Evolutionary conservation across 2,113 vertebrate genomes (phyloP).

Genomic region (Cisticola juncidis): DNA sequence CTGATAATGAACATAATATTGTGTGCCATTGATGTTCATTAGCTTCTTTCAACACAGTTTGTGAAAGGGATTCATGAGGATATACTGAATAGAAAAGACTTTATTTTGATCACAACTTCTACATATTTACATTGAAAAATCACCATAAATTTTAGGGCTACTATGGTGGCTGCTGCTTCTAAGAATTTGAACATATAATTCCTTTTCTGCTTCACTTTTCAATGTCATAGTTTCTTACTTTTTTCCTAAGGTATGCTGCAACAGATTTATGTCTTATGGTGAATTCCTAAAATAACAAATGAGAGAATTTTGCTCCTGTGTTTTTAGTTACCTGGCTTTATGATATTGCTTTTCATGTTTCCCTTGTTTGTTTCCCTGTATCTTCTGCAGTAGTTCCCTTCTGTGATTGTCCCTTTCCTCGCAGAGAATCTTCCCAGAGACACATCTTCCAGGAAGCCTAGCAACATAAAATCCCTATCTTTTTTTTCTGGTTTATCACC

Average conservation of each 20-base stretch:
- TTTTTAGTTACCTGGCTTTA: neutral
- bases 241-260: neutral
- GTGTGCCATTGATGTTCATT: neutral
- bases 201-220: neutral
- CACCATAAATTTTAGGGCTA: neutral
- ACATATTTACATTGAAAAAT: neutral
- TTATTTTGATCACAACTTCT: neutral
- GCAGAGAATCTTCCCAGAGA: neutral
- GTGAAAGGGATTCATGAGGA: neutral
- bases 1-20: neutral
- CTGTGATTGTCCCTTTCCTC: neutral
- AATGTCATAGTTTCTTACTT: neutral
- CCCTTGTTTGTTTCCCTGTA: fast-evolving
- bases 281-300: neutral
- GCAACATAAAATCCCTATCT: neutral
- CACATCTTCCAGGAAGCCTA: neutral
- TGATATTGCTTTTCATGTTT: neutral
- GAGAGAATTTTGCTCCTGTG: neutral
- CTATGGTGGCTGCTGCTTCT: neutral
- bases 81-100: neutral
- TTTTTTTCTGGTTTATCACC: neutral
- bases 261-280: neutral
- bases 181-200: neutral
- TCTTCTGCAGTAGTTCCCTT: neutral
- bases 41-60: neutral